Evolutionary conservation across 1,140 invertebrate genomes (phyloP), one percentile per base, ranked within the genome.

Genomic region (Globodera ellingtonae): DNA sequence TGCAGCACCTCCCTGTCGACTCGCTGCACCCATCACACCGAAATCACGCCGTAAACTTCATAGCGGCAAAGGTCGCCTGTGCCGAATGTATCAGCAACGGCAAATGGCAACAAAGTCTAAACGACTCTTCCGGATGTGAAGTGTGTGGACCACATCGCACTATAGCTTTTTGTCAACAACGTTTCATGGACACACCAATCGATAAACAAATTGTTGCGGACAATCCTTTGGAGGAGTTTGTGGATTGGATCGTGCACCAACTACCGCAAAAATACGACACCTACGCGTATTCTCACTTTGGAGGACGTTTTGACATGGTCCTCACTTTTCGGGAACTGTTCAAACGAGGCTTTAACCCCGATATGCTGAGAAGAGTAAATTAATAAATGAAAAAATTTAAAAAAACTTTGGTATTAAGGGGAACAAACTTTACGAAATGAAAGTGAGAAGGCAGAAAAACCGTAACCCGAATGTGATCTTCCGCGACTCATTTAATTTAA

Each of bases 401-500:
- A 24, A 24, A 24, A 24, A 24, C 24, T 24, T 24, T 24, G 24
- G 24, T 35, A 15, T 59, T 59, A 6, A 59, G 10, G 56, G 56
- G 9, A 59, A 59, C 18, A 59, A 59, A 18, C 10, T 59, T 10
- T 59, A 59, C 18, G 56, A 59, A 18, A 59, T 59, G 56, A 59
- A 59, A 18, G 15, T 59, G 13, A 5, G 13, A 13, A 59, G 18
- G 18, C 56, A 59, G 18, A 10, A 18, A 7, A 72, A 72, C 2
- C n/a, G n/a, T 15, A 72, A 72, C 7, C 35, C 71, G 3, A 72
- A 75, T 7, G 72, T 70, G 6, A 74, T 74, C 7, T 75, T 75
- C 47, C 52, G 66, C 18, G 74, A 75, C 21, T 21, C 67, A 8
- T 75, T 75, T 66, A 75, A 75, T 35, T 9, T 75, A 8, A 75